Evolutionary conservation across 2,888 invertebrate species (phyloP).

Genomic region (Spodoptera exigua): DNA sequence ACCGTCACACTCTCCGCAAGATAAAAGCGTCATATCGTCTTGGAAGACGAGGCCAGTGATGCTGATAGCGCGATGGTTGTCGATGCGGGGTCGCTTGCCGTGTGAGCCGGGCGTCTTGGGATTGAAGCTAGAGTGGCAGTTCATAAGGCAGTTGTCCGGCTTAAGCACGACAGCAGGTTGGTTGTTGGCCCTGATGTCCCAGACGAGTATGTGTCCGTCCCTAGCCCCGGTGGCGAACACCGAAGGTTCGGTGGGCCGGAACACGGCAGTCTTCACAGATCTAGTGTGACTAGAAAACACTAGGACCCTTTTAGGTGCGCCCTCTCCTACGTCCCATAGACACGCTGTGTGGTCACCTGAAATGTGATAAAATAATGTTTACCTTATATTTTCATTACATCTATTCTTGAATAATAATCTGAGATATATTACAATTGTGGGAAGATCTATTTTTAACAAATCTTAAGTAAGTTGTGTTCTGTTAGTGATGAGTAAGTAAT

Average conservation of each 20-base stretch:
- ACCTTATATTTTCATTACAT: neutral
- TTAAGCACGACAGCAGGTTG: constrained; percentile 82
- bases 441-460: too few relatives aligned
- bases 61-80: constrained; percentile 90
- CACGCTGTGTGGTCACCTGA: constrained; percentile 94
- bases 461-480: too few relatives aligned
- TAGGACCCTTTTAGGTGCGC: constrained; percentile 80
- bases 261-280: constrained; percentile 95
- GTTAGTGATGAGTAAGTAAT: too few relatives aligned
- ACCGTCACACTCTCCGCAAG: constrained; percentile 96
- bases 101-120: constrained; percentile 88
- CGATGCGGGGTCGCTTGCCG: constrained; percentile 81
- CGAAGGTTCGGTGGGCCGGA: constrained; percentile 91
- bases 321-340: constrained; percentile 92
- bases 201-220: constrained; percentile 95
- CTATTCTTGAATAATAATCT: too few relatives aligned
- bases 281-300: constrained; percentile 94
- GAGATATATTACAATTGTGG: too few relatives aligned
- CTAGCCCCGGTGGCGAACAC: constrained; percentile 96
- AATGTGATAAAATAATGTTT: constrained; percentile 4
- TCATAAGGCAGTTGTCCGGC: constrained; percentile 92
- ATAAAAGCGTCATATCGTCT: constrained; percentile 93
- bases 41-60: constrained; percentile 96
- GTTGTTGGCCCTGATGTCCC: constrained; percentile 91
- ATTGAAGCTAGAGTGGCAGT: constrained; percentile 89